Conservation (phyloP, 2,888 invertebrate species). For the Drosophila rubida region DNA sequence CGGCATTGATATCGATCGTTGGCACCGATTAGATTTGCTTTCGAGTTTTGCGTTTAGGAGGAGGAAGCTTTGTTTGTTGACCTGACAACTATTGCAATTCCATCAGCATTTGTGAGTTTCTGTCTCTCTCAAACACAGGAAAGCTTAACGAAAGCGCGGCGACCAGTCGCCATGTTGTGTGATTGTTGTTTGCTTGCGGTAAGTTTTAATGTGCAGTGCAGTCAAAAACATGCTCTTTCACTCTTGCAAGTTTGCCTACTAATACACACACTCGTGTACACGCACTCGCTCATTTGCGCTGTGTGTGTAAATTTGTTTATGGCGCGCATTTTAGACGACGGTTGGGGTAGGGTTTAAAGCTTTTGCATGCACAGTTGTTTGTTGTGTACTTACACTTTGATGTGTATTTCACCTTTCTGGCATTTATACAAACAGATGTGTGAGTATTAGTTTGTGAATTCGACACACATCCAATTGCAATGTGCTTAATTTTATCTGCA, state of each 20-base stretch:
- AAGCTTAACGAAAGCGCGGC: slow-evolving; percentile 41
- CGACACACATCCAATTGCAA: slow-evolving; percentile 15
- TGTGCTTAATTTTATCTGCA: slow-evolving; percentile 22
- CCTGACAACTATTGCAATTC: slow-evolving; percentile 23
- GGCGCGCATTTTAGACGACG: slow-evolving; percentile 62
- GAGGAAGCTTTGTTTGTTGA: slow-evolving; percentile 39
- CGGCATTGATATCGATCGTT: slow-evolving; percentile 44
- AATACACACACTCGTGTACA: background rate
- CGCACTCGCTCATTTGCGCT: background rate
- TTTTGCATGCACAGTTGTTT: slow-evolving; percentile 31
- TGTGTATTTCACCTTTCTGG: slow-evolving; percentile 12
- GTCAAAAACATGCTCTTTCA: slow-evolving; percentile 50
- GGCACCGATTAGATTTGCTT: slow-evolving; percentile 21
- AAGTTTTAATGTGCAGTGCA: slow-evolving; percentile 44
- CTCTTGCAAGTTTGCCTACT: slow-evolving; percentile 15
- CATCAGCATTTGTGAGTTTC: slow-evolving; percentile 14
- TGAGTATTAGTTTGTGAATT: background rate
- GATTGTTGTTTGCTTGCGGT: slow-evolving; percentile 27
- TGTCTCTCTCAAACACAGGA: slow-evolving; percentile 28
- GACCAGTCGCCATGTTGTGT: slow-evolving; percentile 29
- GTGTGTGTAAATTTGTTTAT: slow-evolving; percentile 62
- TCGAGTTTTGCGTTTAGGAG: slow-evolving; percentile 7
- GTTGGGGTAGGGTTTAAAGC: slow-evolving; percentile 67
- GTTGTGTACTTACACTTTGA: slow-evolving; percentile 14
- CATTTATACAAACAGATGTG: slow-evolving; percentile 12